phyloP scores from a whole-genome alignment of 2,113 vertebrate genomes.

The Willisornis vidua region DNA sequence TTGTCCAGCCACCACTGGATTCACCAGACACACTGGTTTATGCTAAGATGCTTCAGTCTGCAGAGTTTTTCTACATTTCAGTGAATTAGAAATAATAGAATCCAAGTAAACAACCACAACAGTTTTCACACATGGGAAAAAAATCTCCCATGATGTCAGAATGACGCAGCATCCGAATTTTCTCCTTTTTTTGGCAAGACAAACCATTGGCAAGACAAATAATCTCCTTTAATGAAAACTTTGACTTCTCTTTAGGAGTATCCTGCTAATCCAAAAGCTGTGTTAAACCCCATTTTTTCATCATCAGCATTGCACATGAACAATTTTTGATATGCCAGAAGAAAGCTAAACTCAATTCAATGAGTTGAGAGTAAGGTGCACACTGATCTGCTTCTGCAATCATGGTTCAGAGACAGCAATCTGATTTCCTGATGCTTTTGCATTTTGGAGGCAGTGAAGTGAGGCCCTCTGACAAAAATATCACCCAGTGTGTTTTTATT shows the following conservation, averaged over 20 bases:
- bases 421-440: conserved; percentile 37
- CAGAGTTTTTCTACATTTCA: background rate
- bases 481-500: conserved; percentile 77
- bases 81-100: background rate
- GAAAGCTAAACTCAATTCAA: background rate
- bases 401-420: conserved; percentile 8
- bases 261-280: background rate
- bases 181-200: background rate
- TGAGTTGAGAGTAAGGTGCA: conserved; percentile 15
- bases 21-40: background rate
- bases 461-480: conserved; percentile 73
- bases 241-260: background rate
- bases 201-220: background rate
- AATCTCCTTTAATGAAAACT: background rate
- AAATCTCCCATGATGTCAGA: background rate
- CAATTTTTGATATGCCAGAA: background rate
- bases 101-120: background rate
- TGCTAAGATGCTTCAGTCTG: background rate
- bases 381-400: conserved; percentile 26
- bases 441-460: conserved; percentile 49
- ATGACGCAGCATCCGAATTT: background rate
- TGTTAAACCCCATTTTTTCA: background rate
- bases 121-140: background rate
- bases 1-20: background rate
- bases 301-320: background rate